A percentile compares a stretch with the other conserved stretches of the same genome.
phyloP scores from a whole-genome alignment of 2,797 vertebrate species.

The Hypotaenidia okinawae region DNA sequence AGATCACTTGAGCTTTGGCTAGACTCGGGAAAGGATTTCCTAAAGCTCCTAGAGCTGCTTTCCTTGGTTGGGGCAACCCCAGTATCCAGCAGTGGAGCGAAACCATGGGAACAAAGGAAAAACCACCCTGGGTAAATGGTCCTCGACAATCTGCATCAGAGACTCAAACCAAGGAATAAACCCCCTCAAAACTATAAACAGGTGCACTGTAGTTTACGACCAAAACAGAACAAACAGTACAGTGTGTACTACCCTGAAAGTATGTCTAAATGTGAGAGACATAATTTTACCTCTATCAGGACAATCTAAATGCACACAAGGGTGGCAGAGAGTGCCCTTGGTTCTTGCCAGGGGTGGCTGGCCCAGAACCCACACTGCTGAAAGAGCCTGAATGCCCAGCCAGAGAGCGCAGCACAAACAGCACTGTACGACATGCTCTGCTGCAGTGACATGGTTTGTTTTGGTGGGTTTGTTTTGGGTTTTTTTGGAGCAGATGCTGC shows the following conservation, averaged over 20 bases:
- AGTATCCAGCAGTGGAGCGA: background rate
- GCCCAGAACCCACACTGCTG: accelerated
- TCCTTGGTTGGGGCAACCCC: background rate
- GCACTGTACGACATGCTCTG: accelerated
- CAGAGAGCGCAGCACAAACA: accelerated
- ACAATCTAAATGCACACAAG: background rate
- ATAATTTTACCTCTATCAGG: background rate
- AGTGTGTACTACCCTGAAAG: background rate
- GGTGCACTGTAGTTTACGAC: background rate
- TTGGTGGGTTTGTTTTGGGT: background rate
- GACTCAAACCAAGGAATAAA: background rate
- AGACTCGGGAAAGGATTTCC: background rate
- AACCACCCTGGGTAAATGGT: background rate
- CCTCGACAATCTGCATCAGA: background rate
- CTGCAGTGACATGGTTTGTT: background rate
- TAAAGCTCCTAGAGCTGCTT: background rate
- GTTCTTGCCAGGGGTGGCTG: background rate
- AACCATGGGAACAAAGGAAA: background rate
- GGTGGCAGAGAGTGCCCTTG: background rate
- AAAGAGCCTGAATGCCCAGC: background rate
- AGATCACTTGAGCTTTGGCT: background rate
- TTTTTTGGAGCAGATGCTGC: background rate
- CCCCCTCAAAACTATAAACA: background rate
- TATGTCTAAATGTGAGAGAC: background rate
- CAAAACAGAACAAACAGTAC: background rate